Base-by-base conservation (phyloP, 2,797 vertebrate genomes). In the Podarcis lilfordi region DNA sequence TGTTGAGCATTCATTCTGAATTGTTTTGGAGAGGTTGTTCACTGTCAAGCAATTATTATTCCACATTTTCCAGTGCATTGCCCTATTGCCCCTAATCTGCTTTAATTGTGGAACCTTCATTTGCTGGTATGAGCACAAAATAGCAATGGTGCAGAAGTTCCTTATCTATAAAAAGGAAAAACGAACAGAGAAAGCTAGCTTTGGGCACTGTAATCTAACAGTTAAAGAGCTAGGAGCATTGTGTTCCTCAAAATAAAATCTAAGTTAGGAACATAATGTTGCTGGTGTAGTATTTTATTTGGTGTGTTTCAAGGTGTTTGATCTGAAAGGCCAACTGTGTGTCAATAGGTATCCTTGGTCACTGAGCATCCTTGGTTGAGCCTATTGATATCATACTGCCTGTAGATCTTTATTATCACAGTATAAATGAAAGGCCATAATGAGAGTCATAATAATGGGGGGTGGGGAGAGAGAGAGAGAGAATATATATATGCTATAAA, bases 321-420 rank as follows among this genome's bases (percentile, higher is more conserved):
- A 61, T 80, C 84, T 66, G 23, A n/a, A 35, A 8, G 83, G 23
- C 23, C 23, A 3, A 64, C 27, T 76, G 8, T 59, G 43, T 27
- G 29, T n/a, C 40, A 3, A 72, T 89, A 50, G 0, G 1, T n/a
- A n/a, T 74, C 43, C 43, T n/a, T 1, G 66, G 1, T 72, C 0
- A 75, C 72, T n/a, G 87, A 88, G 17, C 59, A 85, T 59, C 76
- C 88, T 35, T 83, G 66, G 50, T 1, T 37, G 68, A 79, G 40
- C 5, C 29, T 89, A 0, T 81, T 35, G 75, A 0, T 88, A 0
- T 89, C 89, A 21, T 35, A 86, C 29, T 76, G 43, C 40, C 9
- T 90, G 79, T 79, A 87, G 89, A 92, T 87, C 88, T 91, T 32
- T 80, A 92, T 80, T 15, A 3, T 76, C 19, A 0, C 82, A 1